Evolutionary conservation across 53 echinoderm and acorn worm species (phyloP).

Genomic region (Arbacia lixula): DNA sequence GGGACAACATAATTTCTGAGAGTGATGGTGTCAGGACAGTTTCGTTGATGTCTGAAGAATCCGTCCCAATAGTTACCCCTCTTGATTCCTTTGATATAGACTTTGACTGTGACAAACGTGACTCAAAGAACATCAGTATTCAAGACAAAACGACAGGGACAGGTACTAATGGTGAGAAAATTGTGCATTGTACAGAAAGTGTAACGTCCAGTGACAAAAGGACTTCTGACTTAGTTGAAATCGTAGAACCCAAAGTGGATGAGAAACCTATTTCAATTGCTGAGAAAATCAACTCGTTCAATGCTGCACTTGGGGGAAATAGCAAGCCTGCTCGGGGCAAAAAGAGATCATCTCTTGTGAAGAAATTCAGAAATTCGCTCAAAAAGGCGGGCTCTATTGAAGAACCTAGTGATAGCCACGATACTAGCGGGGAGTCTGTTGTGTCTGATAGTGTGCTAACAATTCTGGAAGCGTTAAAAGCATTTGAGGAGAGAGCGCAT

Average conservation of each 20-base stretch:
- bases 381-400: neutral
- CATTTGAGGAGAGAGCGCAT: conserved; percentile 37
- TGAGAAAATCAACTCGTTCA: conserved; percentile 37
- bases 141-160: too few species aligned
- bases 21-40: conserved; percentile 9
- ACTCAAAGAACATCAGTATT: too few species aligned
- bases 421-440: conserved; percentile 4
- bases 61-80: conserved; percentile 24
- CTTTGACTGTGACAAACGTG: neutral
- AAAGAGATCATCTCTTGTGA: neutral
- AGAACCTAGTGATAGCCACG: neutral
- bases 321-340: neutral
- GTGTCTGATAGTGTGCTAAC: conserved; percentile 48
- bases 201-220: too few species aligned
- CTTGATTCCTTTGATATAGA: conserved; percentile 25
- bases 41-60: conserved; percentile 26
- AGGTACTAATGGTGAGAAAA: conserved; percentile 29
- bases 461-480: conserved; percentile 34
- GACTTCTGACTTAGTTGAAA: conserved; percentile 4
- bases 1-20: neutral
- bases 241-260: neutral
- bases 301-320: conserved; percentile 9
- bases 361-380: conserved; percentile 24
- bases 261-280: conserved; percentile 27
- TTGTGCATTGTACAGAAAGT: neutral